A percentile compares a stretch with the other conserved stretches of the same genome.
Evolutionary conservation across 2,888 invertebrate genomes (phyloP).

Genomic region (Pogonocherus hispidulus): DNA sequence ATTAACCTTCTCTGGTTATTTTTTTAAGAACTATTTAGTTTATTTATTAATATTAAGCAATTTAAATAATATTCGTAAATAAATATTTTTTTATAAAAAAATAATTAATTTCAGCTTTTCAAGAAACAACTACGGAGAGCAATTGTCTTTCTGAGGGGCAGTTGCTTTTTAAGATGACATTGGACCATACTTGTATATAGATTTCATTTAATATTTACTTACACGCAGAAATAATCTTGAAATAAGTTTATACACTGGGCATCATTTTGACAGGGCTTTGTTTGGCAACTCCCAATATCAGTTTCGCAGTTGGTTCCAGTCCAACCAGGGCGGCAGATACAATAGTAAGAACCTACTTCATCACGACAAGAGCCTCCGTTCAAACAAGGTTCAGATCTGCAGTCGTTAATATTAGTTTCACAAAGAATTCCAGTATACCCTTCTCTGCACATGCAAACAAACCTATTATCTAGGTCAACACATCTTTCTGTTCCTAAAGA

Average conservation of each 20-base stretch:
- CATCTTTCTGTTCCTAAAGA: conserved; percentile 92
- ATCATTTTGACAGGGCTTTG: conserved; percentile 92
- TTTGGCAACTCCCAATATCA: conserved; percentile 90
- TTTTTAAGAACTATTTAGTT: too few relatives aligned
- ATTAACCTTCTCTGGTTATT: too few relatives aligned
- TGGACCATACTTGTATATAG: too few relatives aligned
- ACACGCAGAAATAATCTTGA: conserved; percentile 92
- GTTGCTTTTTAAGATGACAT: too few relatives aligned
- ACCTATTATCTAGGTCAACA: conserved; percentile 89
- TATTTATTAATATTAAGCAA: too few relatives aligned
- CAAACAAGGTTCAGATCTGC: conserved; percentile 85
- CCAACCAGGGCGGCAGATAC: conserved; percentile 89
- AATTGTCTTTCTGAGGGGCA: too few relatives aligned
- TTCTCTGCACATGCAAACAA: conserved; percentile 88
- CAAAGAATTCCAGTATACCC: conserved; percentile 90
- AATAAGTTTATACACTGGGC: conserved; percentile 92
- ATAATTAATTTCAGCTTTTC: too few relatives aligned
- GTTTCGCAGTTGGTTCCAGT: conserved; percentile 86
- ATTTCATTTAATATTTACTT: conserved; percentile 69
- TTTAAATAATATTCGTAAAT: too few relatives aligned
- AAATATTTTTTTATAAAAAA: too few relatives aligned
- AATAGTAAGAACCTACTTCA: conserved; percentile 86
- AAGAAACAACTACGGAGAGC: too few relatives aligned
- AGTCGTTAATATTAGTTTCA: conserved; percentile 90
- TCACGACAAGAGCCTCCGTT: conserved; percentile 93